A percentile compares a stretch with the other conserved stretches of the same genome.
These are phyloP conservation scores for Malaclemys terrapin DNA, from an alignment of 2,113 vertebrate species.

Conservation along the genomic window DNA sequence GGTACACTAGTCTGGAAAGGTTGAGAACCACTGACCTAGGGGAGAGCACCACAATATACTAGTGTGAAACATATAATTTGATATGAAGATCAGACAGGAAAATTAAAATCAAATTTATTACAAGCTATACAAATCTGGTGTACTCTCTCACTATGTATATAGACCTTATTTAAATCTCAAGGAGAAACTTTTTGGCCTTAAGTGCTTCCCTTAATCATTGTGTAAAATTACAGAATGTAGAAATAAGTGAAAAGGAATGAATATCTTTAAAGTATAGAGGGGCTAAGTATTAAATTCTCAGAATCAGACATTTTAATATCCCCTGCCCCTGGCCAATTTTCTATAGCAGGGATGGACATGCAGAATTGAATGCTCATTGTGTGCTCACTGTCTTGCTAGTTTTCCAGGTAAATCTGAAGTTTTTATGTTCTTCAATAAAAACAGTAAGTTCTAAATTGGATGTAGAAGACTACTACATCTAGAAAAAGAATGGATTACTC, in stretches of 20 bases:
- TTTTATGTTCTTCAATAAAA: not conserved
- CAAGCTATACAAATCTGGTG: not conserved
- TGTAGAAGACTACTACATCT: not conserved
- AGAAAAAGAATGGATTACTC: not conserved
- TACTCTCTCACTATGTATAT: not conserved
- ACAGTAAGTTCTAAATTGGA: not conserved
- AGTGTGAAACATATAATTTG: not conserved
- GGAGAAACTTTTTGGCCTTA: not conserved
- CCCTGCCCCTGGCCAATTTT: not conserved
- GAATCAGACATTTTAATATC: not conserved
- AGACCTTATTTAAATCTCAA: not conserved
- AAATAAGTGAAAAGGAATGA: not conserved
- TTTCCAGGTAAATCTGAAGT: not conserved
- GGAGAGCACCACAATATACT: not conserved
- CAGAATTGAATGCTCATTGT: not conserved
- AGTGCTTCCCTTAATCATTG: not conserved
- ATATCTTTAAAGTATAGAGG: not conserved
- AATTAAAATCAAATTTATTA: not conserved
- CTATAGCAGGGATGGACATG: not conserved
- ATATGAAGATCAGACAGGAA: not conserved
- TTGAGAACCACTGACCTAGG: too few species aligned
- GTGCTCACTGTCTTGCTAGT: not conserved
- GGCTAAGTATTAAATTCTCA: not conserved
- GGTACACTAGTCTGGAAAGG: too few species aligned
- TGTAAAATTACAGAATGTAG: not conserved